Percentiles rank a stretch among this genome's conserved stretches.
Conservation (phyloP, 2,113 vertebrate genomes). For the Petroica traversi region DNA sequence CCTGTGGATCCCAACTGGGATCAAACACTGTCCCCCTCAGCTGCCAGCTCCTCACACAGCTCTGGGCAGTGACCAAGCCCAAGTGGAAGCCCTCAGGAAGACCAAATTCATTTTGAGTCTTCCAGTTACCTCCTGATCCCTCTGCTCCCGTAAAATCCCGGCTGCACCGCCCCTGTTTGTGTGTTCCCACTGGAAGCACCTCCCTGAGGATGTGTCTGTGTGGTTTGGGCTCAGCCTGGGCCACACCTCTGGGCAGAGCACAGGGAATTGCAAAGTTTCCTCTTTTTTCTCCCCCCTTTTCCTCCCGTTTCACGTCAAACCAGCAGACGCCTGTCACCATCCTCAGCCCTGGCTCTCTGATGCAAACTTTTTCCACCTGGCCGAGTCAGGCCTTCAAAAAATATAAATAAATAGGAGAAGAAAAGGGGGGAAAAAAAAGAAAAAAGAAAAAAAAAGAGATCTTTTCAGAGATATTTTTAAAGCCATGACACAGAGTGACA, state of each 20-base stretch:
- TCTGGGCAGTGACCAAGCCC: not conserved
- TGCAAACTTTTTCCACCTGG: constrained; percentile 73
- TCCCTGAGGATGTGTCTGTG: constrained; percentile 40
- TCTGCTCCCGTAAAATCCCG: not conserved
- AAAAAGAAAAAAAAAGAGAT: rapidly evolving
- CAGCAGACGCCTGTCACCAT: not conserved
- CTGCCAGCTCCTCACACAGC: not conserved
- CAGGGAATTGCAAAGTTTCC: constrained; percentile 34
- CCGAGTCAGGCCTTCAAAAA: constrained; percentile 15
- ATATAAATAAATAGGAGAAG: not conserved
- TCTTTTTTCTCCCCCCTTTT: not conserved
- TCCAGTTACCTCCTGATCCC: not conserved
- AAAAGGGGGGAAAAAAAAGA: not conserved
- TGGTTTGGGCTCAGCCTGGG: constrained; percentile 40
- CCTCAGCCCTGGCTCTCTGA: not conserved
- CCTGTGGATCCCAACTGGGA: not conserved
- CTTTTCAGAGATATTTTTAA: constrained; percentile 71
- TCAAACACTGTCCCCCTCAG: rapidly evolving
- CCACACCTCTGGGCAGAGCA: constrained; percentile 72
- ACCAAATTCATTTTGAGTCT: not conserved
- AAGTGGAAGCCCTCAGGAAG: not conserved
- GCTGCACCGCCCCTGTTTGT: constrained; percentile 1
- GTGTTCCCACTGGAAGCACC: constrained; percentile 41
- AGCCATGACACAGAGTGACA: constrained; percentile 76
- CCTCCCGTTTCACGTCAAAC: not conserved